Conservation (phyloP, 2,888 invertebrate species). For the Apotomis betuletana region DNA sequence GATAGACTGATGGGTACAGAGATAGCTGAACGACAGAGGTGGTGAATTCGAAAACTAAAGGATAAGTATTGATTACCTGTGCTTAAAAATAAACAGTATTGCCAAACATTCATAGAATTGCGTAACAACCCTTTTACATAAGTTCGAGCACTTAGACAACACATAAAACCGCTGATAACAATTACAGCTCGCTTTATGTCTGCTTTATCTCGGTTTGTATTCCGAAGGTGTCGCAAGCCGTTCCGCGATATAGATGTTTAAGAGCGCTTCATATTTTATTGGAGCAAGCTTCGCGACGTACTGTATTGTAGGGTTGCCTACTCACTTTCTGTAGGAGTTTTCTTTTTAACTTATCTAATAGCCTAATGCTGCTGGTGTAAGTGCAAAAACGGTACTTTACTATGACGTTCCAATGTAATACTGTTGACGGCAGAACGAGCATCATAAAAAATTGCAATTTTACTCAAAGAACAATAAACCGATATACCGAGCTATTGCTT, state of each 20-base stretch:
- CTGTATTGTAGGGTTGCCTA: slow-evolving; percentile 35
- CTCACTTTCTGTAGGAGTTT: slow-evolving; percentile 11
- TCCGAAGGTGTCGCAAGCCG: slow-evolving; percentile 80
- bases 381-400: no score
- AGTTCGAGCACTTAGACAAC: slow-evolving; percentile 29
- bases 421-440: no score
- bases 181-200: slow-evolving; percentile 35
- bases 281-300: slow-evolving; percentile 68
- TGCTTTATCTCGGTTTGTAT: slow-evolving; percentile 63
- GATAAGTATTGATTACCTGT: no score
- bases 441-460: no score
- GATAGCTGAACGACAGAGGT: no score
- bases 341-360: neutral
- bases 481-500: no score
- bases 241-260: slow-evolving; percentile 78
- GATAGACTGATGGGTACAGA: no score
- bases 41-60: no score
- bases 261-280: slow-evolving; percentile 78
- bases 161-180: slow-evolving; percentile 40
- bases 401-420: no score
- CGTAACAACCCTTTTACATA: slow-evolving; percentile 35
- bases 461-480: no score
- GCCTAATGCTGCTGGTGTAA: no score
- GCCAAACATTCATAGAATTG: slow-evolving; percentile 6
- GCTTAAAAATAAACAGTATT: neutral